phyloP scores from a whole-genome alignment of 2,113 vertebrate genomes.

The Rhinogobius similis region DNA sequence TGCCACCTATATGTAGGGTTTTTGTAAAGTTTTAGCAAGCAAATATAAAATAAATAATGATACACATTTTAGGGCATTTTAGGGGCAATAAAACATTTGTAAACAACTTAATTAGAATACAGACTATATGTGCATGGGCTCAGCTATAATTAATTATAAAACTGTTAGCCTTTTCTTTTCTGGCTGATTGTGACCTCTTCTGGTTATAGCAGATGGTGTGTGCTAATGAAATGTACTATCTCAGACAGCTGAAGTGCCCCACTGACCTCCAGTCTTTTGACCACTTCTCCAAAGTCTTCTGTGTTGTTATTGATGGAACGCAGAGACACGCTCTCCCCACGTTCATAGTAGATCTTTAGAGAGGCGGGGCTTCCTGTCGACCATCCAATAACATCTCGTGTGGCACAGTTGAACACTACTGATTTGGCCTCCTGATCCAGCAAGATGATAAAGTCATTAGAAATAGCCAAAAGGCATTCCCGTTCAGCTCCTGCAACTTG shows the following conservation, averaged over 20 bases:
- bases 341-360: slow-evolving; percentile 94
- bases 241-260: slow-evolving; percentile 11
- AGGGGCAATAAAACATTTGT: not conserved
- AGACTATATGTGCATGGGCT: not conserved
- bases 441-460: slow-evolving; percentile 91
- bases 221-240: slow-evolving; percentile 18
- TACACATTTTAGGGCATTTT: too few species aligned
- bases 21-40: not conserved
- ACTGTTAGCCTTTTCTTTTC: not conserved
- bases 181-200: not conserved
- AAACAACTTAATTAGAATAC: not conserved
- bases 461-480: slow-evolving; percentile 89
- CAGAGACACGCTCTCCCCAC: slow-evolving; percentile 91
- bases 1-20: not conserved
- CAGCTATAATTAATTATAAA: slow-evolving; percentile 10
- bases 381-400: slow-evolving; percentile 94
- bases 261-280: slow-evolving; percentile 94
- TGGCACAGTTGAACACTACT: slow-evolving; percentile 93
- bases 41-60: too few species aligned
- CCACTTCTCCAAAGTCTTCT: slow-evolving; percentile 94
- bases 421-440: slow-evolving; percentile 90
- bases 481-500: slow-evolving; percentile 89
- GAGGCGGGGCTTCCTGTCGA: slow-evolving; percentile 86
- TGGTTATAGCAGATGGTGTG: slow-evolving; percentile 26
- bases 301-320: slow-evolving; percentile 88